Conservation (phyloP, 2,113 vertebrate species). For the Telmatochromis sp. region DNA sequence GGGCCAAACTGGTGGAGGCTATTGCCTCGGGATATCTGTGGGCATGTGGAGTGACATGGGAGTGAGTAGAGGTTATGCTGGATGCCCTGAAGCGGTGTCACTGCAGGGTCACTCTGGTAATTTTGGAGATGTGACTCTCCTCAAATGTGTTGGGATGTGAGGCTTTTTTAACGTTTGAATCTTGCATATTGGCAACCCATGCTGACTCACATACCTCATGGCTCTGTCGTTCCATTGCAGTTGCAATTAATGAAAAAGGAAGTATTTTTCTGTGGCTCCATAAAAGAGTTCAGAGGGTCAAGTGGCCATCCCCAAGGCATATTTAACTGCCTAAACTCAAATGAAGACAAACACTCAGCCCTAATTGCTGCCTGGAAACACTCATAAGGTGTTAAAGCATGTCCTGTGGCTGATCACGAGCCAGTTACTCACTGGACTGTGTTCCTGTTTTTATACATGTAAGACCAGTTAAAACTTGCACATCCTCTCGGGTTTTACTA, state of each 20-base stretch:
- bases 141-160: not conserved
- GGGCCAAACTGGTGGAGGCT: not conserved
- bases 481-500: not conserved
- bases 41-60: not conserved
- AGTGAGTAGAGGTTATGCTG: not conserved
- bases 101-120: conserved; percentile 26
- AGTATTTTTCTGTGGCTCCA: conserved; percentile 26
- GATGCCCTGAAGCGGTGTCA: conserved; percentile 34
- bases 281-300: conserved; percentile 36
- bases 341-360: conserved; percentile 52
- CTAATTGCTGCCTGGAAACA: conserved; percentile 49
- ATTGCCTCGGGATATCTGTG: not conserved
- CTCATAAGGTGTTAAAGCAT: not conserved
- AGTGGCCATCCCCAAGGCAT: conserved; percentile 42
- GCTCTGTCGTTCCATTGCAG: not conserved
- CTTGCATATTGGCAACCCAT: not conserved
- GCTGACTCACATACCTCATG: not conserved
- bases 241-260: conserved; percentile 41
- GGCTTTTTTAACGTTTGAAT: not conserved
- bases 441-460: not conserved
- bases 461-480: not conserved
- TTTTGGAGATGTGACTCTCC: not conserved
- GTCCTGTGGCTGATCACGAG: conserved; percentile 9
- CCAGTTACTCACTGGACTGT: not conserved
- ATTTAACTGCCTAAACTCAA: conserved; percentile 50